Base-by-base conservation (phyloP, 2,797 vertebrate species). In the Myotis myotis region DNA sequence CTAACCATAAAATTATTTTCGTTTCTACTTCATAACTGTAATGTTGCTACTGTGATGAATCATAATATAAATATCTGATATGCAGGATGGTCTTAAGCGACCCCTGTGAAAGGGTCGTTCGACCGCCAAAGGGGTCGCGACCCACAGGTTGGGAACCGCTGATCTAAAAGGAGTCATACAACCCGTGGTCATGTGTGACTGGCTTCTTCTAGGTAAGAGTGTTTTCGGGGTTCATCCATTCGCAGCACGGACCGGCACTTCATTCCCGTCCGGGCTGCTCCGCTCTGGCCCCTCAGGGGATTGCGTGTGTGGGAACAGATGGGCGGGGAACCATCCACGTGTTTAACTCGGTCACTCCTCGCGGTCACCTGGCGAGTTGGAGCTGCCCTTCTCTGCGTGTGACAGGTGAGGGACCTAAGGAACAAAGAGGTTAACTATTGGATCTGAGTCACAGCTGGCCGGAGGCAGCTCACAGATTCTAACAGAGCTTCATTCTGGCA, bases 351-450 rank as follows among this genome's bases (percentile, higher is more conserved):
- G 72, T 30, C 1, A 6, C 47, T 20, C 44, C 55, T 55, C 1
- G 1, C 0, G 3, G 64, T 2, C 23, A 30, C 76, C 57, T 3
- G 5, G 0, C 3, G 30, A 68, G 38, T 12, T 3, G 8, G 8
- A 1, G 4, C 11, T 36, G 19, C 6, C 55, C 15, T 33, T 5
- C 3, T 23, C 74, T 53, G 55, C n/a, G 2, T 20, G 16, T 30
- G 53, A 11, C 47, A 49, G 70, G 3, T 2, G 9, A 72, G 53
- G 38, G 57, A 20, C 57, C 41, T 13, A 6, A n/a, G 51, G 23
- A 2, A 55, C 2, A 19, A 7, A 8, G 71, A 49, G 60, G 15
- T 2, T 10, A 17, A 28, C 15, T 47, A 2, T 8, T 10, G 8
- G 16, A 6, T 20, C 25, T 6, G 8, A 5, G 19, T 33, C 30